These are phyloP conservation scores for Epistrophella euchroma DNA, from an alignment of 2,888 invertebrate genomes.

Conservation along the genomic window DNA sequence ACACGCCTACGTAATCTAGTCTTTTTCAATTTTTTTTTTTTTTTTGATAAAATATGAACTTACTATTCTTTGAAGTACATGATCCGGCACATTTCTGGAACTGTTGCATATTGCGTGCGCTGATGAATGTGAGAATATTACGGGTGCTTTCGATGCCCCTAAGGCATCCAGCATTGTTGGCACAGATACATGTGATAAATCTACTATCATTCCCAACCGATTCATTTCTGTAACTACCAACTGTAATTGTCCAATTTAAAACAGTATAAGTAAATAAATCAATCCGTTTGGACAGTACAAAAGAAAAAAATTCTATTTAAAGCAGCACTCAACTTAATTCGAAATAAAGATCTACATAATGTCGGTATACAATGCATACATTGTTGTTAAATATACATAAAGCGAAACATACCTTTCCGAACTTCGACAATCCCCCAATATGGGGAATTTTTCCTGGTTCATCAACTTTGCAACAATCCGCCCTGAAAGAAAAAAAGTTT, in stretches of 20 bases:
- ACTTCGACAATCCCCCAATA: slow-evolving; percentile 86
- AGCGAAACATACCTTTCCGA: slow-evolving; percentile 86
- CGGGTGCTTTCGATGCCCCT: slow-evolving; percentile 90
- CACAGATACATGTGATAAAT: slow-evolving; percentile 91
- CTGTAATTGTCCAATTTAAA: slow-evolving; percentile 82
- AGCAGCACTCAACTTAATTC: neutral
- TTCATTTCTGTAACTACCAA: slow-evolving; percentile 94
- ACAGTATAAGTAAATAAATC: slow-evolving; percentile 10
- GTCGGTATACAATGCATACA: neutral
- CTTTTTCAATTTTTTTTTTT: no score
- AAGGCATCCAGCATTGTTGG: slow-evolving; percentile 92
- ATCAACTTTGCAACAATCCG: slow-evolving; percentile 88
- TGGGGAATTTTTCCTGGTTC: slow-evolving; percentile 86
- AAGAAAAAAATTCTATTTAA: slow-evolving; percentile 8
- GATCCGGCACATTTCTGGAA: slow-evolving; percentile 92
- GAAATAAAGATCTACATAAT: neutral
- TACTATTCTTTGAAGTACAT: slow-evolving; percentile 89
- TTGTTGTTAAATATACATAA: neutral
- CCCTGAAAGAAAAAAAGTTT: slow-evolving; percentile 83
- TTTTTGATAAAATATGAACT: slow-evolving; percentile 76
- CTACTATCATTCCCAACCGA: slow-evolving; percentile 94
- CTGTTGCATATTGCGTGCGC: slow-evolving; percentile 92
- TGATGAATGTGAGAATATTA: slow-evolving; percentile 94
- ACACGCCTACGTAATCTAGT: no score
- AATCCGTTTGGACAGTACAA: neutral